phyloP scores from a whole-genome alignment of 1,140 invertebrate genomes.

The Sminthurides bifidus region DNA sequence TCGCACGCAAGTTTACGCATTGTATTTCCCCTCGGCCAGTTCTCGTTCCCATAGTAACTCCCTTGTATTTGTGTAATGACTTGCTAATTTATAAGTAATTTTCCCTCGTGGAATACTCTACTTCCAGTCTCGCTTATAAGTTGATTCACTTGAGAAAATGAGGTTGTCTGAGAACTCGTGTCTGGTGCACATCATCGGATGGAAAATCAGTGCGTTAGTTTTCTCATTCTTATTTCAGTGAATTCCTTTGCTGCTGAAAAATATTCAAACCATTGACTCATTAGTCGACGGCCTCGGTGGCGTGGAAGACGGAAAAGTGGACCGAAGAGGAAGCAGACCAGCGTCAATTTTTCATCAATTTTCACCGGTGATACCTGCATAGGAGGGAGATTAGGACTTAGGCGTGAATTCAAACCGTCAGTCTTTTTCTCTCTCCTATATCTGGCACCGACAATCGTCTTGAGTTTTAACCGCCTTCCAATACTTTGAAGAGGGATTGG shows the following conservation, averaged over 20 bases:
- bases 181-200: no score
- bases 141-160: background rate
- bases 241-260: background rate
- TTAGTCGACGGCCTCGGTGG: background rate
- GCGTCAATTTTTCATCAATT: background rate
- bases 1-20: background rate
- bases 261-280: background rate
- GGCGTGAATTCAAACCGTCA: slow-evolving; percentile 30
- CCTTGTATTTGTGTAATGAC: no score
- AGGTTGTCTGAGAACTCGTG: background rate
- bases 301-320: background rate
- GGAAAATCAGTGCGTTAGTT: no score
- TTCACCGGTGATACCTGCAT: slow-evolving; percentile 30
- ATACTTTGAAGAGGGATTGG: background rate
- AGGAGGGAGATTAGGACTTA: slow-evolving; percentile 31
- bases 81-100: no score
- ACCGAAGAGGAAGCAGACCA: background rate
- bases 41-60: no score
- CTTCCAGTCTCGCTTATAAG: background rate
- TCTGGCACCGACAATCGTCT: slow-evolving; percentile 29
- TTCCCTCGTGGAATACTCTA: background rate
- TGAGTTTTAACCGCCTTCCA: background rate
- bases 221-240: background rate
- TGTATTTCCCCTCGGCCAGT: no score
- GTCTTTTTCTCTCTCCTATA: slow-evolving; percentile 34